Evolutionary conservation across 2,797 vertebrate species (phyloP).

Genomic region (Caiman crocodilus): DNA sequence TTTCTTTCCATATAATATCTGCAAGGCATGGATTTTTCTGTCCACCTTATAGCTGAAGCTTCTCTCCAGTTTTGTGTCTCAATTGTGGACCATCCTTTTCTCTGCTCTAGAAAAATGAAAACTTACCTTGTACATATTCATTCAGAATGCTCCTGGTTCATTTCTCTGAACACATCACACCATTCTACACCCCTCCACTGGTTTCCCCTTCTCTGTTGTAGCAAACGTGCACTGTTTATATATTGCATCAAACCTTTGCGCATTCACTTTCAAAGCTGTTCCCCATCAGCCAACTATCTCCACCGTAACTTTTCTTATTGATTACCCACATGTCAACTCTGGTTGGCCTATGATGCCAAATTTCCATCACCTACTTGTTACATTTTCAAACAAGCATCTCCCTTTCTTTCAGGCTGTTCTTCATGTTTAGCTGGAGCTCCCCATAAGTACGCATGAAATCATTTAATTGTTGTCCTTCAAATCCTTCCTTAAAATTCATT

Average conservation of each 20-base stretch:
- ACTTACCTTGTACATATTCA: background rate
- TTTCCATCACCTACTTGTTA: background rate
- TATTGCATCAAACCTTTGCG: background rate
- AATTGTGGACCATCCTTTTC: background rate
- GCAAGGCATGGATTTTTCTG: background rate
- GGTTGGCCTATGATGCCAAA: background rate
- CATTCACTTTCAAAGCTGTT: background rate
- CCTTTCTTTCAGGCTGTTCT: background rate
- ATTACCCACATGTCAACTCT: background rate
- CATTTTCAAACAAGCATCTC: background rate
- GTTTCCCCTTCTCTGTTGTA: background rate
- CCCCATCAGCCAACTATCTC: background rate
- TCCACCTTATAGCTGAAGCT: background rate
- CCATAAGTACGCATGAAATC: background rate
- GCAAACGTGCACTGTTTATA: background rate
- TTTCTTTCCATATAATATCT: background rate
- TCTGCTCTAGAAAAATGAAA: background rate
- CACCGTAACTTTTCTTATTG: background rate
- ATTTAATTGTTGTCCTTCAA: background rate
- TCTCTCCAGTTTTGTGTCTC: background rate
- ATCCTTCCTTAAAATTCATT: background rate
- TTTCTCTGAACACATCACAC: background rate
- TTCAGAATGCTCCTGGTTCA: background rate
- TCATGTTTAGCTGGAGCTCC: background rate
- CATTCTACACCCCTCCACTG: background rate